Percentiles rank a stretch among this genome's conserved stretches.
Evolutionary conservation across 2,797 vertebrate species (phyloP).

Genomic region (Xerus rutilus): DNA sequence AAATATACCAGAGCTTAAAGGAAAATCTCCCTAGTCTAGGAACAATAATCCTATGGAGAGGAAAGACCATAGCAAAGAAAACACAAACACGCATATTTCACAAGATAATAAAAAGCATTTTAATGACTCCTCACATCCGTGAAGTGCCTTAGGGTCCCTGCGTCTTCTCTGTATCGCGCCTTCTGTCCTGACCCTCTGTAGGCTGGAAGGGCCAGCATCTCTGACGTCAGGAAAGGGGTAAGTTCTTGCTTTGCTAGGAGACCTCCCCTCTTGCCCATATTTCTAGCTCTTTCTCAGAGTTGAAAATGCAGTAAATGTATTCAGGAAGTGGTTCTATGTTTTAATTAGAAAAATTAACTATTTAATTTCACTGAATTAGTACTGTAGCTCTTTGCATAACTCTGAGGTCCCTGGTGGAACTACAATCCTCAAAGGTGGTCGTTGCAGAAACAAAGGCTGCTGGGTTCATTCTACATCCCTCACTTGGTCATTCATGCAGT

Average conservation of each 20-base stretch:
- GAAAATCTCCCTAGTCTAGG: neutral
- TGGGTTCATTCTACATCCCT: neutral
- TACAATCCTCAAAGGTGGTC: neutral
- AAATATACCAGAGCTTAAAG: neutral
- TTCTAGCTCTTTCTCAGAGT: neutral
- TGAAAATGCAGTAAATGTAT: neutral
- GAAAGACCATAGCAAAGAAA: neutral
- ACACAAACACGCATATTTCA: neutral
- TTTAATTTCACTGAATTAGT: neutral
- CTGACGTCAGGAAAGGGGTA: neutral
- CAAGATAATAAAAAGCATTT: neutral
- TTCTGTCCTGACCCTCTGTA: neutral
- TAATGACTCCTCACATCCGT: neutral
- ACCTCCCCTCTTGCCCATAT: neutral
- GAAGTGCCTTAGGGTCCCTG: neutral
- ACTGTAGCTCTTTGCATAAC: neutral
- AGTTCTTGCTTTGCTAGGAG: neutral
- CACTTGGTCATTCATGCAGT: neutral
- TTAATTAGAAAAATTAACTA: conserved; percentile 32
- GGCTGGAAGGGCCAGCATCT: neutral
- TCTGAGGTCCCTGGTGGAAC: neutral
- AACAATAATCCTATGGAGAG: neutral
- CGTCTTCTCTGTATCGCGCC: neutral
- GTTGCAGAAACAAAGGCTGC: neutral
- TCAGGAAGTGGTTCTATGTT: neutral